Evolutionary conservation across 1,140 invertebrate genomes (phyloP), one percentile per base, ranked within the genome.

Genomic region (Diachasma alloeum): DNA sequence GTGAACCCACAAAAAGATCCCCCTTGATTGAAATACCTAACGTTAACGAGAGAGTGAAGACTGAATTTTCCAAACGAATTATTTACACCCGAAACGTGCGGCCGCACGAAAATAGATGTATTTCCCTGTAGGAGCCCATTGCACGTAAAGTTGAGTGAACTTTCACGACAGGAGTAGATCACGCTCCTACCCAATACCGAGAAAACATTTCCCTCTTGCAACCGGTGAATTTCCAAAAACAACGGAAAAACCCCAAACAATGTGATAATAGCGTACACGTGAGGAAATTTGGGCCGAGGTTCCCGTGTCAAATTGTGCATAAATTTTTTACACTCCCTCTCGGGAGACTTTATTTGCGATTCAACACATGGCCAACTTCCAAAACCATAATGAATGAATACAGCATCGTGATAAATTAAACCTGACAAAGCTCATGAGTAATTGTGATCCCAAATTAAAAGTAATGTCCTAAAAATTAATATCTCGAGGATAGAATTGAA

Each of bases 141-240:
- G 69, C 73, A 74, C 67, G 73, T 77, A 80, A 78, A 78, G 79
- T 80, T 80, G 76, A 80, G 76, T 80, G 79, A 80, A 80, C 79
- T 80, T 46, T 73, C 36, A 17, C 71, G 59, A 39, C 69, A 39
- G 72, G 44, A 70, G 75, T 74, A 77, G 68, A 76, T 74, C 46
- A 48, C 37, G 59, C 53, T 67, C 37, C 66, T 59, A 15, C n/a
- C 17, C 17, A 6, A 24, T 36, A 42, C 24, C 15, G 0, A 53
- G n/a, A 56, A 11, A 24, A 11, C 17, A 10, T 19, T 9, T 13
- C 10, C 31, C 31, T 31, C 31, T 6, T 2, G 6, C 2, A 31
- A 2, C 2, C 31, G 2, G 31, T 31, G 6, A 31, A 2, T 2
- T 31, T 6, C 31, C 31, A 2, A 31, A 3, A 31, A 31, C 2